Evolutionary conservation across 2,888 invertebrate species (phyloP), one percentile per base, ranked within the genome.

Genomic region (Masnerella sp.): DNA sequence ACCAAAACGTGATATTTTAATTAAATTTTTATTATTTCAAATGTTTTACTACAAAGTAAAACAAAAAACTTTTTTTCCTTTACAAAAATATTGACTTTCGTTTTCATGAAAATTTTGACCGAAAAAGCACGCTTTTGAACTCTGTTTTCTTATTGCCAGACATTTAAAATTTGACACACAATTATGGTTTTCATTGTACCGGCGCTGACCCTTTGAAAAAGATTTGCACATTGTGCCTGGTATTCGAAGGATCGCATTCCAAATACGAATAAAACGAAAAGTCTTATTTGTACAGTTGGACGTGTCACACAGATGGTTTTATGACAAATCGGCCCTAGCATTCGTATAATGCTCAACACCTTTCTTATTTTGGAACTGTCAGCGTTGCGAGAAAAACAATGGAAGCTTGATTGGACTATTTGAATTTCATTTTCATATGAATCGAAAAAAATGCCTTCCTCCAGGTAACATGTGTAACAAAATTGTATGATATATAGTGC

Each of bases 241-340:
- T 15, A 38, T 62, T 71, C 52, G 15, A 58, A 36, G 51, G 51
- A 36, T 64, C 64, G 45, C 58, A 45, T 64, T 64, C 38, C 30
- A 45, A 58, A 58, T 64, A 64, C 18, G 58, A 70, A 71, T 71
- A 42, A 64, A 64, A 49, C 51, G 64, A 38, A 30, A 69, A 64
- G 38, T 64, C 36, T 64, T 74, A 69, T 74, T 74, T 74, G 65
- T 69, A 65, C 74, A 74, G 74, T 69, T 69, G 69, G 64, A 54
- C 34, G 38, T 64, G 58, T 56, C 71, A 64, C 45, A 42, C 71
- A 64, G 64, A 64, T 71, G 64, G 70, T 52, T 42, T 40, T 43
- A 28, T 74, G 65, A 59, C 69, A 69, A 69, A 74, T 65, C 68
- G 38, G 54, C 59, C 52, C 58, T 62, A 58, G 43, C 12, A 49